phyloP scores from a whole-genome alignment of 2,888 invertebrate species.

The Troides aeacus region DNA sequence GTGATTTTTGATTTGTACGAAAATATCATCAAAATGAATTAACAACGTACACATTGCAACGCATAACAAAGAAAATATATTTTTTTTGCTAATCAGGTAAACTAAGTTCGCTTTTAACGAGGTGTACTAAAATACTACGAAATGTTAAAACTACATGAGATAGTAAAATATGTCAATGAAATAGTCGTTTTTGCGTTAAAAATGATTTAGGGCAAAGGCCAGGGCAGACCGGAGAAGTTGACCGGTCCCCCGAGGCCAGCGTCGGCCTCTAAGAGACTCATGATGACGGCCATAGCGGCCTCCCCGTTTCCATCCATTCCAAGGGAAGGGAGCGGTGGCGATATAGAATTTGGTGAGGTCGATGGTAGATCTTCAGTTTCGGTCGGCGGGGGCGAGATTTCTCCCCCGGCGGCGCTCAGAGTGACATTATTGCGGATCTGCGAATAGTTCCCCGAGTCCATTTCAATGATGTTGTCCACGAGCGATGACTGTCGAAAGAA shows the following conservation, averaged over 20 bases:
- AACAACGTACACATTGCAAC: background rate
- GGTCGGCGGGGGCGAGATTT: constrained; percentile 37
- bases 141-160: background rate
- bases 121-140: background rate
- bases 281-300: constrained; percentile 94
- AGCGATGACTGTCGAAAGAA: constrained; percentile 43
- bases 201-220: constrained; percentile 85
- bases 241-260: constrained; percentile 93
- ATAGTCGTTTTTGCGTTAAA: too few relatives aligned
- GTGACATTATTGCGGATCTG: constrained; percentile 63
- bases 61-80: background rate
- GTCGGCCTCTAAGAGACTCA: constrained; percentile 93
- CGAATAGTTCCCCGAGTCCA: constrained; percentile 40
- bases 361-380: constrained; percentile 51
- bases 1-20: background rate
- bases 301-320: constrained; percentile 89
- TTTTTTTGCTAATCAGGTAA: background rate
- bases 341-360: constrained; percentile 40
- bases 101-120: background rate
- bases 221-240: constrained; percentile 91
- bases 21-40: background rate
- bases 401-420: constrained; percentile 48
- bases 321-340: constrained; percentile 53
- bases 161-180: background rate
- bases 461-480: constrained; percentile 54